These are phyloP conservation scores for Oscarella lobularis DNA, from an alignment of 37 sponge, comb jelly and placozoan genomes.

Conservation along the genomic window DNA sequence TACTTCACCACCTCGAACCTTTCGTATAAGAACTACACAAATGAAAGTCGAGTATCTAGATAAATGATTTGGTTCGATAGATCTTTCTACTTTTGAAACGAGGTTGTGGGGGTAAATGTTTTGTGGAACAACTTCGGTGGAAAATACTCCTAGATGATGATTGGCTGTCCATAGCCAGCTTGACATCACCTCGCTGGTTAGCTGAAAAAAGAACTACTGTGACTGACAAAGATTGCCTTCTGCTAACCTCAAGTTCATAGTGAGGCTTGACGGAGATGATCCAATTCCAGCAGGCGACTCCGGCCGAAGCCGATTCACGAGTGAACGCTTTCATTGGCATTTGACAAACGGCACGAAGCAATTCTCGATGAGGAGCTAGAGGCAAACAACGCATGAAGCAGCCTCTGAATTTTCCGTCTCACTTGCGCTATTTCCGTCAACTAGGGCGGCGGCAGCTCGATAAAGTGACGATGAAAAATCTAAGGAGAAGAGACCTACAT, in stretches of 20 bases:
- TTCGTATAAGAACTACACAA: neutral
- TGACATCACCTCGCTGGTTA: no score
- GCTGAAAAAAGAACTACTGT: no score
- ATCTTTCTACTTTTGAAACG: neutral
- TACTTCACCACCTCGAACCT: neutral
- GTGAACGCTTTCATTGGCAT: conserved; percentile 39
- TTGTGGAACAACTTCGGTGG: neutral
- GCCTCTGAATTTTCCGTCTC: no score
- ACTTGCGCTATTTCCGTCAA: no score
- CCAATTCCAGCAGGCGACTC: conserved; percentile 72
- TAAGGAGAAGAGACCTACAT: no score
- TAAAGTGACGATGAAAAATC: no score
- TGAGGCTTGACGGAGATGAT: conserved; percentile 38
- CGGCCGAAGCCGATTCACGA: conserved; percentile 30
- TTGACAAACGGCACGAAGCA: conserved; percentile 22
- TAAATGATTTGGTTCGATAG: no score
- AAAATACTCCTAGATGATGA: neutral
- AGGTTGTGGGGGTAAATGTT: neutral
- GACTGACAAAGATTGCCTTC: conserved; percentile 5
- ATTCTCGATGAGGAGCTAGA: conserved; percentile 6
- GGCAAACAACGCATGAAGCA: conserved; percentile 8
- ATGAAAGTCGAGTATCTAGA: no score
- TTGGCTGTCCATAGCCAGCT: neutral
- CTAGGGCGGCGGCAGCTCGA: no score
- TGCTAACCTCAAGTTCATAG: conserved; percentile 18